Evolutionary conservation across 1,140 invertebrate genomes (phyloP).

Genomic region (Archegozetes longisetosus): DNA sequence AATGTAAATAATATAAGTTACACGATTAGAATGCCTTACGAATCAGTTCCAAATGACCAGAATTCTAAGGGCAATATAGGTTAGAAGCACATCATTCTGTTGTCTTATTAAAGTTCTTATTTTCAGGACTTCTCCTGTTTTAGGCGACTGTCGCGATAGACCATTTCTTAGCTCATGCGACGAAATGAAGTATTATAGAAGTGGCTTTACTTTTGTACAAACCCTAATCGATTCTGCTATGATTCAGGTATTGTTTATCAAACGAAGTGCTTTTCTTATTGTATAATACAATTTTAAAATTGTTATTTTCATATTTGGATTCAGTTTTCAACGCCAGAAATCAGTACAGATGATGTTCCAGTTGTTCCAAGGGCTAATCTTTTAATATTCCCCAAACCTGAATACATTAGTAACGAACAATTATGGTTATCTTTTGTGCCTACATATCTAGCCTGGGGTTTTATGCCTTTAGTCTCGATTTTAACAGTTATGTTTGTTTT

Average conservation of each 20-base stretch:
- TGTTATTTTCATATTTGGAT: neutral
- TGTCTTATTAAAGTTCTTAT: neutral
- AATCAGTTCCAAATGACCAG: neutral
- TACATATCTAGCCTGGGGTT: neutral
- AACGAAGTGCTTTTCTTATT: neutral
- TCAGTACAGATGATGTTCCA: too few species aligned
- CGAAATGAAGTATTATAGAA: neutral
- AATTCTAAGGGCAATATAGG: neutral
- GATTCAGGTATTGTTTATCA: neutral
- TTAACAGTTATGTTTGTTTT: neutral
- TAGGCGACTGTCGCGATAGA: neutral
- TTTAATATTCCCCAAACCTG: neutral
- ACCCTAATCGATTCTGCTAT: neutral
- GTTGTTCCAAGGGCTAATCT: slow-evolving; percentile 2
- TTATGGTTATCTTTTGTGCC: neutral
- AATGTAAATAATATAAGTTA: neutral
- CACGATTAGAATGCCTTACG: neutral
- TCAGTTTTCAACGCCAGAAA: too few species aligned
- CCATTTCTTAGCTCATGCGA: neutral
- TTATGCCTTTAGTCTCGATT: neutral
- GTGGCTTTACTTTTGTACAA: slow-evolving; percentile 1
- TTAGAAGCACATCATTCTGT: neutral
- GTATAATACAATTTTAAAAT: neutral
- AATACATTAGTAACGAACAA: neutral
- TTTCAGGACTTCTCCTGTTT: neutral